Base-by-base conservation (phyloP, 2,888 invertebrate genomes). In the Sepiola atlantica region DNA sequence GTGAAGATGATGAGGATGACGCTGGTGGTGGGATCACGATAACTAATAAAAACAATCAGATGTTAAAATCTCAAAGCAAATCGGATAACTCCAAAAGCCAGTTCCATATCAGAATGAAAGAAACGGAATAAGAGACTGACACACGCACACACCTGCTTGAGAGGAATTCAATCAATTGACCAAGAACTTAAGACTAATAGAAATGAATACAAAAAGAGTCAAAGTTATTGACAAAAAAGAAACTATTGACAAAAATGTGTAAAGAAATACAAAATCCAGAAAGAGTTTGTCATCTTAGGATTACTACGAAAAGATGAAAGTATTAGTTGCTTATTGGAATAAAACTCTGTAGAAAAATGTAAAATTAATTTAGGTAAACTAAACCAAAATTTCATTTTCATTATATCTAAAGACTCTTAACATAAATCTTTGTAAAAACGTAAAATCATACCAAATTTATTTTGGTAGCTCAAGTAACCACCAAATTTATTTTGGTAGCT, bases 1-100 rank as follows among this genome's bases (percentile, higher is more conserved):
- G 55, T 55, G 92, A 55, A 10, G 92, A 32, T 55, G 92, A 55
- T 35, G 92, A 92, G n/a, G 92, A 55, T 54, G 90, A 90, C 45
- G 45, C 45, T 45, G 77, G n/a, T 77, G 77, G 77, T 92, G 92
- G 92, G 55, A 54, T 92, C 92, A 92, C 92, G 55, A 92, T 92
- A 92, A 92, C 92, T 92, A 92, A 92, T 92, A 92, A 92, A 92
- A 45, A 92, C 54, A 92, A 92, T 92, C 92, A 92, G n/a, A n/a
- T 55, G 55, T 45, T n/a, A 92, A 92, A 91, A 91, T 92, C 54
- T 45, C 92, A 92, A 92, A 92, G 92, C n/a, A 92, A 45, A 92
- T 35, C 28, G 55, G n/a, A 28, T 28, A 45, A 35, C 54, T 24
- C 92, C n/a, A 92, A 91, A 54, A 91, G 45, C n/a, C n/a, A 54